phyloP scores from a whole-genome alignment of 2,888 invertebrate genomes.

The Nomada fabriciana region DNA sequence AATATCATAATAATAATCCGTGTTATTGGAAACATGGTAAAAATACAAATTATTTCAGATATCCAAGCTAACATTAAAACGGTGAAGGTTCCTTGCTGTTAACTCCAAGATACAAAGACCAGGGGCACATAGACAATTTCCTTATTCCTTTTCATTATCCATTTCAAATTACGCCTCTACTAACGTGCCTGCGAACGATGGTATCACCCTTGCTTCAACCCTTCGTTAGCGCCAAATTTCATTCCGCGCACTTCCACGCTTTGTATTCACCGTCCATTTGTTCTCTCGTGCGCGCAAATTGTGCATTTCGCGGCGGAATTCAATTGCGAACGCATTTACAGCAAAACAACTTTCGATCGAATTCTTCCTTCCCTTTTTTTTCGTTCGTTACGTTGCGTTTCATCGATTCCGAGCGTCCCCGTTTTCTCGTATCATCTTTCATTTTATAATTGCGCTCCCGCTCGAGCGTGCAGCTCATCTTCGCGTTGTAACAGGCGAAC shows the following conservation, averaged over 20 bases:
- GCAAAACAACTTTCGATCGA: neutral
- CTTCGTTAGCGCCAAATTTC: neutral
- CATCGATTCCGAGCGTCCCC: too few species aligned
- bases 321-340: constrained; percentile 18
- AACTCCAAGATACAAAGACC: too few species aligned
- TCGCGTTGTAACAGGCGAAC: constrained; percentile 34
- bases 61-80: neutral
- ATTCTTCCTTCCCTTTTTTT: neutral
- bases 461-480: neutral
- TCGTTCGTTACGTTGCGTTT: too few species aligned
- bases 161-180: neutral
- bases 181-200: neutral
- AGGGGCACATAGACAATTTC: neutral
- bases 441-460: constrained; percentile 27
- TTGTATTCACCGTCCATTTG: neutral
- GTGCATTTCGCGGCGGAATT: constrained; percentile 13
- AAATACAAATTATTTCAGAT: too few species aligned
- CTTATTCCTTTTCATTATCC: neutral
- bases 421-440: neutral
- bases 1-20: too few species aligned
- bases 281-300: neutral
- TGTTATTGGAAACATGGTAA: too few species aligned
- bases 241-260: constrained; percentile 22
- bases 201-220: neutral
- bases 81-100: neutral